Percentiles rank a stretch among this genome's conserved stretches.
These are phyloP conservation scores for Lophius piscatorius DNA, from an alignment of 2,113 vertebrate genomes.

Conservation along the genomic window DNA sequence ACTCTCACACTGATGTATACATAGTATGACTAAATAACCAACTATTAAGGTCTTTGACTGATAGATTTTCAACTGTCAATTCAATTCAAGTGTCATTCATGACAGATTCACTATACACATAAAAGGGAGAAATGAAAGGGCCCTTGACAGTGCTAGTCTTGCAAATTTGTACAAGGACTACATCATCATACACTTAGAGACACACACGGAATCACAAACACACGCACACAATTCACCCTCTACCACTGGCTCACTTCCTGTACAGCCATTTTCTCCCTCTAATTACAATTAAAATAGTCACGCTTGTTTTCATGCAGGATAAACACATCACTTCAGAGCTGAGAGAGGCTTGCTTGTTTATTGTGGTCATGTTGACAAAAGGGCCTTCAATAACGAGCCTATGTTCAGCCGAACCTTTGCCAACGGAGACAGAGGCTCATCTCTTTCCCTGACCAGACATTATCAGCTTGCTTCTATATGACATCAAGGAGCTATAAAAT, in stretches of 20 bases:
- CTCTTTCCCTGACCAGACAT: slow-evolving; percentile 24
- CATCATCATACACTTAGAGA: slow-evolving; percentile 25
- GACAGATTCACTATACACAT: slow-evolving; percentile 46
- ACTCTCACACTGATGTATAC: slow-evolving; percentile 37
- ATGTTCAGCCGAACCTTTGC: slow-evolving; percentile 35
- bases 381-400: slow-evolving; percentile 36
- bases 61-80: slow-evolving; percentile 38
- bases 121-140: slow-evolving; percentile 41
- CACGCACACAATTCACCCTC: slow-evolving; percentile 26
- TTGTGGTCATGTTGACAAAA: slow-evolving; percentile 61
- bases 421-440: slow-evolving; percentile 5
- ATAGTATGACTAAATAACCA: slow-evolving; percentile 43
- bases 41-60: slow-evolving; percentile 47
- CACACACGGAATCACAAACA: slow-evolving; percentile 3
- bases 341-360: slow-evolving; percentile 70
- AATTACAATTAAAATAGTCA: slow-evolving; percentile 77
- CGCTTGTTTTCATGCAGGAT: slow-evolving; percentile 66
- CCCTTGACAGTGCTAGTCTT: slow-evolving; percentile 26
- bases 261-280: slow-evolving; percentile 53
- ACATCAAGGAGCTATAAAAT: slow-evolving; percentile 4
- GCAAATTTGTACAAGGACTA: slow-evolving; percentile 24
- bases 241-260: slow-evolving; percentile 44
- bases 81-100: slow-evolving; percentile 38
- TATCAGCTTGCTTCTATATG: slow-evolving; percentile 24
- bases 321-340: slow-evolving; percentile 35